Evolutionary conservation across 2,888 invertebrate species (phyloP), one percentile per base, ranked within the genome.

Genomic region (Melanostoma scalare): DNA sequence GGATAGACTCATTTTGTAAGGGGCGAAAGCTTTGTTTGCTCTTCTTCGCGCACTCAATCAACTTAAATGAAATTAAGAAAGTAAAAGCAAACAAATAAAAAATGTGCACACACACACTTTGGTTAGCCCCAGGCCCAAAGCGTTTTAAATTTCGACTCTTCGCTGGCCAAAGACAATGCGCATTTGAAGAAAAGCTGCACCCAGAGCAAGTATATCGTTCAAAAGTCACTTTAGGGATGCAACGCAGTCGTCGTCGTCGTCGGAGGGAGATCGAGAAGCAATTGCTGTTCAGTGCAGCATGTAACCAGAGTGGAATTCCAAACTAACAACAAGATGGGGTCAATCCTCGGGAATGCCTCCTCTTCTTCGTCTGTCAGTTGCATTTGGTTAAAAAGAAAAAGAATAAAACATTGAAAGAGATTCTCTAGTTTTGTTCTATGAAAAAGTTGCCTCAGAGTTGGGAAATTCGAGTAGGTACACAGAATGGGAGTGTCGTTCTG

Each of bases 41-140:
- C 52, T 55, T 61, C 33, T 68, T 78, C 67, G 77, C 63, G 72
- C 68, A 78, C 61, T 82, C 73, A 82, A 82, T 82, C 82, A 82
- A 77, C 60, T 73, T 76, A 55, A 73, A 65, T 74, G 56, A 46
- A 58, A 53, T 61, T 52, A 60, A n/a, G 42, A 61, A 48, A 6
- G 50, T 56, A 48, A 61, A 67, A 63, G 58, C 20, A 50, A 44
- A 10, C 48, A 33, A 38, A 40, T 60, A 3, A 48, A 55, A 58
- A 36, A 46, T 20, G 30, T 3, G n/a, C n/a, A 20, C 38, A 31
- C 33, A 52, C 8, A 33, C 6, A 35, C 50, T 33, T 53, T 31
- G 20, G 53, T 35, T 50, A 30, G 20, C 31, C 31, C 5, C 4
- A 1, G 4, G 8, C 5, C 10, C n/a, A 30, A 31, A 30, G n/a